Evolutionary conservation across 2,888 invertebrate species (phyloP).

Genomic region (Caenorhabditis panamensis): DNA sequence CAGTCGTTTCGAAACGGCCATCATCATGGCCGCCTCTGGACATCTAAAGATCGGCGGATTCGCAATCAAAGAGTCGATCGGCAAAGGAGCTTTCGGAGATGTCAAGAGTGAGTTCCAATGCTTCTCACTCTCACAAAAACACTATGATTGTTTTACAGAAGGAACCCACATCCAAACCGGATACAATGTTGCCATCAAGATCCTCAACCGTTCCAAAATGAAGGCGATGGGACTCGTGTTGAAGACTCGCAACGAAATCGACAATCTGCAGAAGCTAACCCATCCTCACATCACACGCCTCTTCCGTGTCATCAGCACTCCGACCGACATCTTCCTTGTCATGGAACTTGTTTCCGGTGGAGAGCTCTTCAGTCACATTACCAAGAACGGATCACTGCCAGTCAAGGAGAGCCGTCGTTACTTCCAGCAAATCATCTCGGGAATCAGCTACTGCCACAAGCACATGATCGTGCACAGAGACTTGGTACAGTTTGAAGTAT

Average conservation of each 20-base stretch:
- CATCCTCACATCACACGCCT: slow-evolving; percentile 99
- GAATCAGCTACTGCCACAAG: slow-evolving; percentile 95
- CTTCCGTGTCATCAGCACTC: slow-evolving; percentile 96
- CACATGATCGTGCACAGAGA: slow-evolving; percentile 99
- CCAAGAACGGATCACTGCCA: slow-evolving; percentile 85
- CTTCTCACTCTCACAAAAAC: slow-evolving; percentile 69
- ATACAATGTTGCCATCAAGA: slow-evolving; percentile 98
- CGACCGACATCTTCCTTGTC: slow-evolving; percentile 99
- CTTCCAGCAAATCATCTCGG: slow-evolving; percentile 95
- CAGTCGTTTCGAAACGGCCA: slow-evolving; percentile 29
- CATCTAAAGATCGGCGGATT: slow-evolving; percentile 90
- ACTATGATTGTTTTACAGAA: too few relatives aligned
- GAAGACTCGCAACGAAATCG: slow-evolving; percentile 97
- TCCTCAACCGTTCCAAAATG: slow-evolving; percentile 96
- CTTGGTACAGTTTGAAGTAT: slow-evolving; percentile 84
- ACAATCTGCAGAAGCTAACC: slow-evolving; percentile 96
- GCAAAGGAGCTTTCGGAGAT: slow-evolving; percentile 98
- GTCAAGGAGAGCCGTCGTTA: slow-evolving; percentile 96
- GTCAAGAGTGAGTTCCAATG: slow-evolving; percentile 84
- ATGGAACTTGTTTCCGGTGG: slow-evolving; percentile 99
- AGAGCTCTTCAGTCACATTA: slow-evolving; percentile 97
- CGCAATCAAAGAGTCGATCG: slow-evolving; percentile 92
- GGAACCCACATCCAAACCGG: slow-evolving; percentile 97
- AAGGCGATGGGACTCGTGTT: slow-evolving; percentile 98
- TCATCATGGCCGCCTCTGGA: slow-evolving; percentile 28